Evolutionary conservation across 2,113 vertebrate genomes (phyloP).

Genomic region (Myrmophylax atrothorax): DNA sequence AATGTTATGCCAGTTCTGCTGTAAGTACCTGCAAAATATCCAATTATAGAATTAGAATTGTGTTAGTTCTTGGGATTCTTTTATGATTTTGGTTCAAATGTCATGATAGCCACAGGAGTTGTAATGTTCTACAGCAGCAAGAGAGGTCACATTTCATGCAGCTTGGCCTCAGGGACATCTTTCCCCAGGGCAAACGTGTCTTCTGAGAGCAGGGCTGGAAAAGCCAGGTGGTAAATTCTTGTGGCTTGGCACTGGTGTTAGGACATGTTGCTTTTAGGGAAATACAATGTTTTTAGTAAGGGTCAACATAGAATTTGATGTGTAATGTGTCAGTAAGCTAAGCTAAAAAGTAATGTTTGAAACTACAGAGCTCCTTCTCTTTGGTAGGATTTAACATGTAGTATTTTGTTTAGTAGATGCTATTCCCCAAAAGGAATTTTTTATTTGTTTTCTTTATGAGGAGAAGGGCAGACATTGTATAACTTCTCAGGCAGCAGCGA

Average conservation of each 20-base stretch:
- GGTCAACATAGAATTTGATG: not conserved
- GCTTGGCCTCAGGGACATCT: not conserved
- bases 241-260: not conserved
- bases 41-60: not conserved
- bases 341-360: not conserved
- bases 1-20: not conserved
- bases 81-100: not conserved
- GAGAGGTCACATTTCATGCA: not conserved
- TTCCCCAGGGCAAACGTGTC: not conserved
- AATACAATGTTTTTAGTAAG: not conserved
- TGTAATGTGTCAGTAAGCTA: not conserved
- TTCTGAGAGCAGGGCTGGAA: not conserved
- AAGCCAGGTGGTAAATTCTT: conserved; percentile 1
- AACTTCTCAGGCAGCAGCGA: conserved; percentile 3
- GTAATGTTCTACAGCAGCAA: not conserved
- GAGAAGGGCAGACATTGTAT: conserved; percentile 4
- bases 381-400: not conserved
- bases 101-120: not conserved
- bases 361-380: not conserved
- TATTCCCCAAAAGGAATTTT: not conserved
- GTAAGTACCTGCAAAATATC: not conserved
- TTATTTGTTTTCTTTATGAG: conserved; percentile 11
- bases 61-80: not conserved
- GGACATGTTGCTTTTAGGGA: not conserved
- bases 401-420: not conserved